Base-by-base conservation (phyloP, 2,888 invertebrate genomes). In the Terebella lapidaria region DNA sequence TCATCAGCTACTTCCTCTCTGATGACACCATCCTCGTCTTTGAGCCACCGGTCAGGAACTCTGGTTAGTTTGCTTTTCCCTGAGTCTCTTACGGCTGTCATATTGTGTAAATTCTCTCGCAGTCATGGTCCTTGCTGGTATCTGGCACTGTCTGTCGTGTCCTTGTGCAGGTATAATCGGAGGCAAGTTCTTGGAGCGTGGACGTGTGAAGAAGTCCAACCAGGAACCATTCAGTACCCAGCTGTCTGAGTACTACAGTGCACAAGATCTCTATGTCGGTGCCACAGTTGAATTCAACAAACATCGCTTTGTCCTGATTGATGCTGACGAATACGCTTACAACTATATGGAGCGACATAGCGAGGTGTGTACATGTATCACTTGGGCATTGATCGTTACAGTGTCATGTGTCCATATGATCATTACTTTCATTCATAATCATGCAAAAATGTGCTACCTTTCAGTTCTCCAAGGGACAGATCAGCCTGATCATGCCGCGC, bases 261-360 rank as follows among this genome's bases (percentile, higher is more conserved):
- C 75, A 2, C 53, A 62, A 18, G 81, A 81, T 61, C 69, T 81
- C 61, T 79, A 61, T 60, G 75, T 81, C 24, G 80, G 81, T 2
- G 74, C 75, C 18, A 53, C 45, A n/a, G 74, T 81, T 10, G 69
- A 64, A 25, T 74, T 81, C 66, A 79, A 79, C 72, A 72, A 70
- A 28, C 76, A 75, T 71, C 69, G 70, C 59, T 81, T 81, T 68
- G 59, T 76, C 30, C 65, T 81, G 42, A 71, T 76, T 42, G 80
- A 81, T 70, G 80, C 80, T 54, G 81, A 81, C 64, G 80, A 81
- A 60, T 81, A 81, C 67, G 79, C 79, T 56, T 77, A 75, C 67
- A 71, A 72, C 57, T 80, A 91, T 74, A 89, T 94, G 92, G 94
- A 94, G 79, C 75, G 88, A 4, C 84, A 92, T 79, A 83, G 86